Percentiles rank a stretch among this genome's conserved stretches.
phyloP scores from a whole-genome alignment of 2,797 vertebrate species.

The Threskiornis aethiopicus region DNA sequence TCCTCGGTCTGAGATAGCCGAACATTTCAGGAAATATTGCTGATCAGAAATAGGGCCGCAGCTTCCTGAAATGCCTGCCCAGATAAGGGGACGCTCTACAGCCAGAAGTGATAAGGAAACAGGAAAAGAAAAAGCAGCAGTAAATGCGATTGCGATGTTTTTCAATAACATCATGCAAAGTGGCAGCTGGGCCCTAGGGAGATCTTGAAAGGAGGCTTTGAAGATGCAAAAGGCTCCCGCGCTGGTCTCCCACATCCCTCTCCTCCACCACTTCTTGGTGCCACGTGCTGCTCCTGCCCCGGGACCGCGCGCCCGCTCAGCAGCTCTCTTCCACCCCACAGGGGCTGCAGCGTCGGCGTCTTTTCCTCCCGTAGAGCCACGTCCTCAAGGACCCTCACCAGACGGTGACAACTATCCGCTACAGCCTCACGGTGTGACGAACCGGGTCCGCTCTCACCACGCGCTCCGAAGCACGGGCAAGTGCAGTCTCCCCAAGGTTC shows the following conservation, averaged over 20 bases:
- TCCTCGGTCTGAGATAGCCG: neutral
- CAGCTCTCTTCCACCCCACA: neutral
- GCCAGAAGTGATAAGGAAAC: neutral
- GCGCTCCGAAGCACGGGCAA: neutral
- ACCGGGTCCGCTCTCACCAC: no score
- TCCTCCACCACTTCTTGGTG: neutral
- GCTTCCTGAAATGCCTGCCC: conserved; percentile 20
- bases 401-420: neutral
- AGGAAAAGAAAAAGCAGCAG: neutral
- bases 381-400: neutral
- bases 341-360: fast-evolving
- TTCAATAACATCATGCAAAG: neutral
- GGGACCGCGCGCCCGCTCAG: neutral
- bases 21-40: neutral
- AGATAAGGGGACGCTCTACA: neutral
- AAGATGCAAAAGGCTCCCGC: neutral
- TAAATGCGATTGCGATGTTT: neutral
- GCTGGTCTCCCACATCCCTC: neutral
- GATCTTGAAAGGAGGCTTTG: neutral
- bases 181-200: neutral
- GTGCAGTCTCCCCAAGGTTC: fast-evolving
- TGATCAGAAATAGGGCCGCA: neutral
- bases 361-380: neutral
- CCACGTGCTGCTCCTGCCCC: fast-evolving
- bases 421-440: neutral